Evolutionary conservation across 1,140 invertebrate species (phyloP).

Genomic region (Uloborus diversus): DNA sequence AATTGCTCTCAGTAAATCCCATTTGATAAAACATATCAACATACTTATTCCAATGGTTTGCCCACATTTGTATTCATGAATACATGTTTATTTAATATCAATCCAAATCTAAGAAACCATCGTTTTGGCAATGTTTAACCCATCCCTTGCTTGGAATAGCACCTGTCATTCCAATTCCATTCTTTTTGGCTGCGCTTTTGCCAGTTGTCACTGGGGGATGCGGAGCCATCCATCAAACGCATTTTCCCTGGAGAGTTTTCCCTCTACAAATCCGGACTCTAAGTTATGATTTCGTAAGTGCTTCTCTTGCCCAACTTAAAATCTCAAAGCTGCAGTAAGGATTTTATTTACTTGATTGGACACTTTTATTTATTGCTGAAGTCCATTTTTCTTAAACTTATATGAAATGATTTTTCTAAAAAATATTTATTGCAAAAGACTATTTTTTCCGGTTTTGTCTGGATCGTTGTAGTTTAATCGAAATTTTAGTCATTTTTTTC

Average conservation of each 20-base stretch:
- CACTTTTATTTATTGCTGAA: no score
- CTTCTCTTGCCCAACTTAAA: not conserved
- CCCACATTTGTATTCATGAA: not conserved
- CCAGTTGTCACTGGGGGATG: constrained; percentile 39
- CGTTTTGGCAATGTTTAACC: constrained; percentile 6
- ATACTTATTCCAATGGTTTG: no score
- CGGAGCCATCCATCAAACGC: constrained; percentile 19
- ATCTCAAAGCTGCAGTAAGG: no score
- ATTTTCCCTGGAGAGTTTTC: not conserved
- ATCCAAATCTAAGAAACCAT: not conserved
- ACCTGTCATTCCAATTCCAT: constrained; percentile 34
- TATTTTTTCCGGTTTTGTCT: no score
- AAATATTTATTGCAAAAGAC: no score
- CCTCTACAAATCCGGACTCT: not conserved
- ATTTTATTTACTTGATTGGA: constrained; percentile 20
- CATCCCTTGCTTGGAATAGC: constrained; percentile 5
- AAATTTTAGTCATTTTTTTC: no score
- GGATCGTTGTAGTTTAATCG: no score
- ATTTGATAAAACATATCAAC: no score
- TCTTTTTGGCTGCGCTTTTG: constrained; percentile 25
- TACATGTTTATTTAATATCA: not conserved
- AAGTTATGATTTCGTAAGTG: constrained; percentile 32
- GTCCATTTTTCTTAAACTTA: no score
- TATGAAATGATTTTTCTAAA: no score
- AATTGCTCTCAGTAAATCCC: no score